Evolutionary conservation across 1,140 invertebrate species (phyloP), one percentile per base, ranked within the genome.

Genomic region (Chironomus tepperi): DNA sequence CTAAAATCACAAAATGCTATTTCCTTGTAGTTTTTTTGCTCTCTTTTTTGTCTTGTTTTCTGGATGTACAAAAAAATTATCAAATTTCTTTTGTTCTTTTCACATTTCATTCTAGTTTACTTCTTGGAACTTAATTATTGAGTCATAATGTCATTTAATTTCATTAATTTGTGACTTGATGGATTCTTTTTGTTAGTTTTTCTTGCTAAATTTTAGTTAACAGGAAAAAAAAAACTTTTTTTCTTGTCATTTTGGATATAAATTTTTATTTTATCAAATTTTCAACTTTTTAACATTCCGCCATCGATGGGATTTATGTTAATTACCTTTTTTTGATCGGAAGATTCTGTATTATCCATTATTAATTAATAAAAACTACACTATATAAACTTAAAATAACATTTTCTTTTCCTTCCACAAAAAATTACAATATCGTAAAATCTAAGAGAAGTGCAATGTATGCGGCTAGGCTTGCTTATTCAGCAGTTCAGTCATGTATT

Each of bases 341-440:
- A 57, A 57, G 47, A 57, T n/a, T 15, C 12, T n/a, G 12, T n/a
- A n/a, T 57, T 12, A 15, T 57, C 47, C 47, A 57, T 57, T 12
- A 57, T 57, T 12, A 57, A 57, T 57, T n/a, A n/a, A n/a, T n/a
- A 15, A 12, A n/a, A n/a, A n/a, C 47, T 57, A 57, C 47, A 57
- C 47, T 57, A 57, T 57, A 57, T 57, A 57, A 57, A 57, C 47
- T 57, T 57, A 57, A 57, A 57, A 57, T 57, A 57, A 57, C 47
- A 57, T 57, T 57, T 34, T 34, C 24, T 34, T 57, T 57, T 57
- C 47, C n/a, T 57, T 57, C n/a, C 12, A 57, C 47, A 57, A 57
- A 57, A 57, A 57, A 57, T 57, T 57, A 57, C 12, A 57, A 57
- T 57, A 34, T 34, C 24, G 24, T 57, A 57, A 57, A n/a, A 57